Base-by-base conservation (phyloP, 2,888 invertebrate genomes). In the Yponomeuta sedellus region DNA sequence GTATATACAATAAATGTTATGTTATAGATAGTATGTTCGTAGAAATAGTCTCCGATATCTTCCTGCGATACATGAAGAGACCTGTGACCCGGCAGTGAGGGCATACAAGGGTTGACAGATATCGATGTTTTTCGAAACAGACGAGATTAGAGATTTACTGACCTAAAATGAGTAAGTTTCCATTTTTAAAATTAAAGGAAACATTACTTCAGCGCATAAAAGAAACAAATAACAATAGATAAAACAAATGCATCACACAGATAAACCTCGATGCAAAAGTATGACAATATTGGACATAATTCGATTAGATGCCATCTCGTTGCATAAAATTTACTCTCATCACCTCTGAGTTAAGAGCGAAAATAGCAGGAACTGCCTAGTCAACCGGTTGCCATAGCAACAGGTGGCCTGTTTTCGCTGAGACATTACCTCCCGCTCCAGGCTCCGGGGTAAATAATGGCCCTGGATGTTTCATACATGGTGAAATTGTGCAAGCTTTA, bases 361-460 rank as follows among this genome's bases (percentile, higher is more conserved):
- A 19, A 20, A 22, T 10, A n/a, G 19, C 20, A 40, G 44, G 10
- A n/a, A 62, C 10, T 64, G 28, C 10, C 52, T 74, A 68, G 75
- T 72, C 66, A 69, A 69, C 69, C 72, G 69, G 81, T 85, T 71
- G 77, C 80, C 79, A 82, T 85, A 83, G 84, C 86, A 86, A 86
- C 86, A 86, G 79, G 86, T 87, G 79, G 77, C 72, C 73, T 64
- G 61, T 66, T 61, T 20, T 68, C 66, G 28, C 62, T 40, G 39
- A 62, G 34, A 62, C 62, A 39, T 62, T 39, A 62, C 39, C 34
- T 34, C 61, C 61, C 62, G 5, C 61, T 62, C 44, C 40, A 22
- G 66, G 20, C 22, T 44, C 72, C 73, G 79, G 77, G 77, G 73
- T 82, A 81, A 86, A 77, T 83, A 85, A 86, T 86, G 78, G 80